Base-by-base conservation (phyloP, 2,797 vertebrate genomes). In the Phylloscopus collybita region DNA sequence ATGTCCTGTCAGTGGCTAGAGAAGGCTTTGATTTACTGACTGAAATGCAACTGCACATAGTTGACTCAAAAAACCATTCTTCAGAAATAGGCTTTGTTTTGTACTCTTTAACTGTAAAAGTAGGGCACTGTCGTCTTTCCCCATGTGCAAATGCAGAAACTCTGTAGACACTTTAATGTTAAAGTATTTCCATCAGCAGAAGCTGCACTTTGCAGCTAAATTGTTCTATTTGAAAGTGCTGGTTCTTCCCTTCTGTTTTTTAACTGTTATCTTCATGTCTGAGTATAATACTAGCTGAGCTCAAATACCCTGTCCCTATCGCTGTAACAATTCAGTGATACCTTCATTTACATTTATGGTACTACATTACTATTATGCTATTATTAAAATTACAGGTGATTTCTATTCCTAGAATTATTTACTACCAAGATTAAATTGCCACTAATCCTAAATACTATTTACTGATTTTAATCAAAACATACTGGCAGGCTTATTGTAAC, bases 11-110 rank as follows among this genome's bases (percentile, higher is more conserved):
- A 56, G 44, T 75, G 64, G 64, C 71, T 82, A 21, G 18, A 87
- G 79, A 67, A 56, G 42, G 25, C 72, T 96, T 93, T 83, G 86
- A 82, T 91, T 93, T 94, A 82, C 32, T 82, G 53, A 22, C 53
- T 67, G 62, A 89, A 89, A 91, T 86, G 79, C 51, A 74, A 19
- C 74, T 78, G 40, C 79, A 91, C 87, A 67, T 74, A 89, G 51
- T 38, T 92, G 84, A 92, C 87, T 54, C 44, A 44, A 78, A 87
- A 60, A 76, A 19, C 38, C 10, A 15, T 86, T 93, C 42, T 80
- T 91, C 72, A 95, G 81, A 86, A 82, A 27, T 15, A 80, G 71
- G 32, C 45, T 86, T 85, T 80, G 18, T 74, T 91, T 92, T 19
- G 8, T 82, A 29, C 44, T 87, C 56, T 76, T 80, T 80, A 76